Percentiles rank a stretch among this genome's conserved stretches.
Conservation (phyloP, 2,797 vertebrate genomes). For the Bryconaethiops microstoma region DNA sequence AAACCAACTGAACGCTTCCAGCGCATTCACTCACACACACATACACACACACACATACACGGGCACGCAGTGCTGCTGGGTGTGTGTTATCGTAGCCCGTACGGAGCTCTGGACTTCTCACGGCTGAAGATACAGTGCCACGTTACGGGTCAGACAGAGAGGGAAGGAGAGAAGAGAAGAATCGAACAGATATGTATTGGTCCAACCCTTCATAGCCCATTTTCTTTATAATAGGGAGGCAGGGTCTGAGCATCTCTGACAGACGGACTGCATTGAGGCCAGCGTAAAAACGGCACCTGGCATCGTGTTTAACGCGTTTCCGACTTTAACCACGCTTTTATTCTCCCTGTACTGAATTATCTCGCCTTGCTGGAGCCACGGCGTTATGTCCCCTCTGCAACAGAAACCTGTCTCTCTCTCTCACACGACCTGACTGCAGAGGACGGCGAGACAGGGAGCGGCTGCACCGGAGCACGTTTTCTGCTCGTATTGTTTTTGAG, state of each 20-base stretch:
- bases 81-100: conserved; percentile 43
- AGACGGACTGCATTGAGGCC: conserved; percentile 33
- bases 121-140: neutral
- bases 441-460: conserved; percentile 49
- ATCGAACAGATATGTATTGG: conserved; percentile 11
- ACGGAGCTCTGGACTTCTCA: conserved; percentile 16
- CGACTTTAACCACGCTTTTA: neutral
- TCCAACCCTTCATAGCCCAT: neutral
- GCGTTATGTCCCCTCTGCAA: conserved; percentile 22
- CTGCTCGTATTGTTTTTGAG: no score
- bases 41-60: conserved; percentile 18
- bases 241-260: conserved; percentile 40
- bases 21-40: conserved; percentile 30
- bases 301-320: neutral
- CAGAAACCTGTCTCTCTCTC: conserved; percentile 32
- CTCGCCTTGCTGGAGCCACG: conserved; percentile 9
- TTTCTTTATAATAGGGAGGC: conserved; percentile 17
- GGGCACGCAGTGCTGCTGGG: conserved; percentile 39
- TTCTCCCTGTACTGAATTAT: conserved; percentile 13
- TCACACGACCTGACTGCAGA: conserved; percentile 56
- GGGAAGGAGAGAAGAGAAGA: conserved; percentile 53
- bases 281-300: conserved; percentile 18
- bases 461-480: conserved; percentile 28
- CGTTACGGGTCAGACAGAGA: neutral
- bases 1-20: conserved; percentile 9